Evolutionary conservation across 2,888 invertebrate genomes (phyloP), one percentile per base, ranked within the genome.

Genomic region (Trachelus tabidus): DNA sequence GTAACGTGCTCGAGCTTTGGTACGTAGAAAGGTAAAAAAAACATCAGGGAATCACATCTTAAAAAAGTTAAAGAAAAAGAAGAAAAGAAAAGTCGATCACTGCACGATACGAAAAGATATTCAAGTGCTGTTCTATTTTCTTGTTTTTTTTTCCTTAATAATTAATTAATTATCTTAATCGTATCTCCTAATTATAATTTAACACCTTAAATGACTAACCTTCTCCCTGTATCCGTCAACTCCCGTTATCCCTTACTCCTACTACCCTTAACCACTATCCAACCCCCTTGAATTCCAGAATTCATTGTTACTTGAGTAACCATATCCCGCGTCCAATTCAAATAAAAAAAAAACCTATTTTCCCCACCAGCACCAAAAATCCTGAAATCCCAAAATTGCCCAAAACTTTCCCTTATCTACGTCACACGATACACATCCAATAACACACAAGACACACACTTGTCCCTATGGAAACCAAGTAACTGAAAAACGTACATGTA

Each of bases 181-280:
- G 84, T 89, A 89, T 87, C 85, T 83, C 85, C 85, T 87, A 88
- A 89, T 87, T 90, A 89, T 90, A 88, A 89, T 90, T 90, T 90
- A 89, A 90, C 83, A 86, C 83, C 87, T 83, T 88, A 87, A 85
- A 88, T 84, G 81, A 87, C 85, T 87, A 88, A 87, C 83, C 73
- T 79, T 77, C 79, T 77, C 37, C 35, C 12, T 73, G 34, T n/a
- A 33, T 1, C 12, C 33, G 12, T 75, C 75, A 75, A 40, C 37
- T 76, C 80, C 78, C 76, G 40, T 73, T 80, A 79, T 85, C 85
- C 73, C 33, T 33, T 40, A 75, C 69, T 75, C 35, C 69, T 71
- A n/a, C n/a, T 30, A 35, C 69, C 15, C 37, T 35, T 73, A 56
- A 37, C n/a, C 69, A 35, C 71, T 35, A 73, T 40, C 75, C 40